Evolutionary conservation across 1,140 invertebrate species (phyloP).

Genomic region (Panagrolaimus sp.): DNA sequence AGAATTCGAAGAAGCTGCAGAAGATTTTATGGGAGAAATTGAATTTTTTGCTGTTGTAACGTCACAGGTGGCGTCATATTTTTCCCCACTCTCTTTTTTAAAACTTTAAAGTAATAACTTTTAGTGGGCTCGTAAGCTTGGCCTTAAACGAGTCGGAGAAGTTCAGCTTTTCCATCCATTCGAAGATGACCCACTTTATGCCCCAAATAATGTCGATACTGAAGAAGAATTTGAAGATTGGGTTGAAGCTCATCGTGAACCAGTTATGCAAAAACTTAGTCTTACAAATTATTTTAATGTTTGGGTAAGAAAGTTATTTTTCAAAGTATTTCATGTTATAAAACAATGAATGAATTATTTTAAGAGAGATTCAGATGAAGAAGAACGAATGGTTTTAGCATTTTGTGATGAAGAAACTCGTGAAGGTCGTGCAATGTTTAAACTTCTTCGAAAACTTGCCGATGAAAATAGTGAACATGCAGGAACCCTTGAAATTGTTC

Average conservation of each 20-base stretch:
- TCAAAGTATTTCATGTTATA: slow-evolving; percentile 15
- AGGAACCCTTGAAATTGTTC: slow-evolving; percentile 56
- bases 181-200: slow-evolving; percentile 57
- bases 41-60: slow-evolving; percentile 58
- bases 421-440: slow-evolving; percentile 56
- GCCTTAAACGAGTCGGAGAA: slow-evolving; percentile 53
- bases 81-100: not conserved
- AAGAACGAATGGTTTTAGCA: slow-evolving; percentile 52
- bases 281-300: slow-evolving; percentile 58
- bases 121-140: slow-evolving; percentile 57
- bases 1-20: slow-evolving; percentile 57
- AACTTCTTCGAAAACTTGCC: slow-evolving; percentile 52
- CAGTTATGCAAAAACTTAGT: slow-evolving; percentile 57
- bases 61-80: slow-evolving; percentile 40
- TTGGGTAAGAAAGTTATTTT: slow-evolving; percentile 39
- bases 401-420: slow-evolving; percentile 58
- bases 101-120: not conserved
- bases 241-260: slow-evolving; percentile 57
- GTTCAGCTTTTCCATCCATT: slow-evolving; percentile 57
- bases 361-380: slow-evolving; percentile 55
- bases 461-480: slow-evolving; percentile 58
- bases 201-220: slow-evolving; percentile 53
- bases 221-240: slow-evolving; percentile 58
- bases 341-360: too few species aligned
- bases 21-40: slow-evolving; percentile 58